Base-by-base conservation (phyloP, 2,797 vertebrate species). In the Periparus ater region DNA sequence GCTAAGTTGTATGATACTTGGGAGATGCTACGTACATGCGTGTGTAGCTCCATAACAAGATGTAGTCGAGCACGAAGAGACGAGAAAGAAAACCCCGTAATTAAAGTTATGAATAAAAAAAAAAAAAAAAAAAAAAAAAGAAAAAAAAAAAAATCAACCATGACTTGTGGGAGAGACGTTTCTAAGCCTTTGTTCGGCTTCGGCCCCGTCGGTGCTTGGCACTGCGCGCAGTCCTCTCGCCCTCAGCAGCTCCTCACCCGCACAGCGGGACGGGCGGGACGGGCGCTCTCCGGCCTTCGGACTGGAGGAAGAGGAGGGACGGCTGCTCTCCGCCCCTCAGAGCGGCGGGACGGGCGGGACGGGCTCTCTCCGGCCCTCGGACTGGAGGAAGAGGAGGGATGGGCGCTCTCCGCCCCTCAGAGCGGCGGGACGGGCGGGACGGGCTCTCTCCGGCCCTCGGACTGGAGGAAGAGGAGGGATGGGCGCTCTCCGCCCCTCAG, bases 131-230 rank as follows among this genome's bases (percentile, higher is more conserved):
- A 26, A 30, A n/a, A n/a, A n/a, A n/a, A n/a, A n/a, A n/a, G n/a
- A 50, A 27, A 30, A 26, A 10, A 40, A 17, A 19, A 18, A 55
- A n/a, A 36, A 5, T 15, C 40, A 73, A 17, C 48, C 20, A 50
- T 15, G 50, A 13, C 29, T 4, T 44, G 17, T 5, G 2, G 19
- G 32, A 47, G 36, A 50, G 25, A 27, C 38, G 11, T 36, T 77
- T 68, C 20, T 26, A 26, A 66, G 22, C 25, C 2, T 21, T 15
- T 23, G 3, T 14, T 36, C 26, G 54, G n/a, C 25, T 14, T 36
- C 26, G 54, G n/a, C 21, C 48, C 38, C 3, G 16, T 0, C 2
- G 15, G 55, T 1, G 17, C 17, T 7, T 48, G 26, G 48, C 5
- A 4, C 34, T 27, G 10, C 3, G 20, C 16, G 44, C 81, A 45